Base-by-base conservation (phyloP, 2,113 vertebrate genomes). In the Seriola dumerili region DNA sequence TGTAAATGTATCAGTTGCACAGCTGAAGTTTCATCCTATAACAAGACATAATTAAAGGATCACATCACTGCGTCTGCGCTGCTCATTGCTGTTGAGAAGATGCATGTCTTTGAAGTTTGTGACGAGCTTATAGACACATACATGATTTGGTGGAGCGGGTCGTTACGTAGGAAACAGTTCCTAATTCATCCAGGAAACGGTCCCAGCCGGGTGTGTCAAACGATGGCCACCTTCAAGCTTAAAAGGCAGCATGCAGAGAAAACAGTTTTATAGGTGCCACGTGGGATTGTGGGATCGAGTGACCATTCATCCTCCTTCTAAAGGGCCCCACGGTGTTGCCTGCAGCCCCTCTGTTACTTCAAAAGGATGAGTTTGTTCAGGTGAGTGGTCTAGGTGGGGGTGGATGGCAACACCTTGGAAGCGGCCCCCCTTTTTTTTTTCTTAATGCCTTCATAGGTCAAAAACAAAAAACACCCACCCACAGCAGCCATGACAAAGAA, bases 311-410 rank as follows among this genome's bases (percentile, higher is more conserved):
- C 34, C 40, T 25, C 9, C 29, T 65, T 65, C 58, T 48, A 25
- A 71, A 75, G 52, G 8, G 12, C 50, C 84, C 71, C 25, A 63
- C 8, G 55, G 85, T n/a, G 72, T 66, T 17, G 90, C 89, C 88
- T 79, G 83, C 74, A 89, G 86, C 76, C 46, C 17, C 34, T 64
- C 42, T 63, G 6, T 21, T 36, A 90, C 85, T 80, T 89, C 86
- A 91, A 83, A 91, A 78, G 85, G 34, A 34, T 32, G 16, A 34
- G 50, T 74, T 76, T 68, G 36, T 72, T 77, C 81, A 85, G 81
- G 77, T 83, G 72, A 87, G 44, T 55, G 78, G 52, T 68, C 25
- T 8, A 0, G 5, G 42, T 61, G 32, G 81, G 57, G 34, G 77
- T 29, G 50, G 19, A n/a, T 6, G 2, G 42, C 29, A 54, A 8